phyloP scores from a whole-genome alignment of 2,797 vertebrate species.

The Pangasius mekongensis region DNA sequence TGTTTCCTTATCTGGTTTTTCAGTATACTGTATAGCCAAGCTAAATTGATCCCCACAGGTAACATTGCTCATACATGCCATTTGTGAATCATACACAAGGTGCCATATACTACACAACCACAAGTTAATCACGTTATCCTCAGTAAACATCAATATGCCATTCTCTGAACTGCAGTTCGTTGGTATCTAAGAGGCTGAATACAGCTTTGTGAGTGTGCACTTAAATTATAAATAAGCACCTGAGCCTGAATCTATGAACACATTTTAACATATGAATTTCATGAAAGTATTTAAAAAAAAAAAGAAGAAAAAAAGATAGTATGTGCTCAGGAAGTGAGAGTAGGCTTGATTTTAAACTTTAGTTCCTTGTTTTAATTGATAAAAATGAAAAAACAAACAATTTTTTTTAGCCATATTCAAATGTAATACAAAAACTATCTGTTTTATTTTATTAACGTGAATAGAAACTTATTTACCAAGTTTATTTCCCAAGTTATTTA shows the following conservation, averaged over 20 bases:
- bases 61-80: not conserved
- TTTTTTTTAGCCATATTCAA: too few species aligned
- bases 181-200: conserved; percentile 66
- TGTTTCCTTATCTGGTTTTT: not conserved
- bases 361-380: not conserved
- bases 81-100: not conserved
- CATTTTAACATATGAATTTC: conserved; percentile 37
- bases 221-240: conserved; percentile 69
- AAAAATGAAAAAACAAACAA: not conserved
- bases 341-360: not conserved
- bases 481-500: too few species aligned
- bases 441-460: not conserved
- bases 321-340: not conserved
- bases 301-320: not conserved
- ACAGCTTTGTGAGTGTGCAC: conserved; percentile 62
- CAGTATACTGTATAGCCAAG: not conserved
- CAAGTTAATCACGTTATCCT: not conserved
- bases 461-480: not conserved
- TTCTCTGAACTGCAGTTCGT: conserved; percentile 42
- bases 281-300: not conserved
- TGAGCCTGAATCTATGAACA: conserved; percentile 69
- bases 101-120: conserved; percentile 1
- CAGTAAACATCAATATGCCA: not conserved
- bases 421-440: not conserved
- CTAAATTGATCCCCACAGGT: not conserved